Conservation (phyloP, 1,140 invertebrate genomes). For the Penaeus japonicus region DNA sequence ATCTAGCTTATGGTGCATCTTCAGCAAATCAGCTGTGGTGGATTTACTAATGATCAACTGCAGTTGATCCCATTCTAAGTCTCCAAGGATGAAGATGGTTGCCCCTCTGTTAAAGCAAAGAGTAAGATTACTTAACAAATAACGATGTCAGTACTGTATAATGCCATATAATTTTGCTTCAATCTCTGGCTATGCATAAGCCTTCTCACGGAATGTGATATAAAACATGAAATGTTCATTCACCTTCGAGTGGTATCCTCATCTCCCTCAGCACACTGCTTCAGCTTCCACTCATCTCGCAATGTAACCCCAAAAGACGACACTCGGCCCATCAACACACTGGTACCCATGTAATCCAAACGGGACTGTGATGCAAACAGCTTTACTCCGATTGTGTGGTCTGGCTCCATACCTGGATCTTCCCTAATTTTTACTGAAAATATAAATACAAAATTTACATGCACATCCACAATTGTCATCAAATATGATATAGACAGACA, state of each 20-base stretch:
- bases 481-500: background rate
- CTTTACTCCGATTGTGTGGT: conserved; percentile 85
- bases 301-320: conserved; percentile 80
- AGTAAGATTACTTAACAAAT: background rate
- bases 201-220: background rate
- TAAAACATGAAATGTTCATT: background rate
- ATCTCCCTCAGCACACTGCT: conserved; percentile 61
- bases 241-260: conserved; percentile 59
- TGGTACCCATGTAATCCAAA: conserved; percentile 95
- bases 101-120: conserved; percentile 73
- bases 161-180: too few species aligned
- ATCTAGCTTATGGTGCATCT: conserved; percentile 95
- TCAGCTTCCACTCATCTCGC: conserved; percentile 83
- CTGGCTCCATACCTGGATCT: conserved; percentile 86
- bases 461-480: too few species aligned
- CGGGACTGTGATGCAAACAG: conserved; percentile 86
- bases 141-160: background rate
- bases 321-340: conserved; percentile 87
- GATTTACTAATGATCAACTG: conserved; percentile 96
- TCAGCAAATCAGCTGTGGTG: conserved; percentile 93
- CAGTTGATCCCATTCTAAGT: conserved; percentile 92
- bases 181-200: too few species aligned
- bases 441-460: background rate
- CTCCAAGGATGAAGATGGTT: conserved; percentile 91
- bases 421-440: conserved; percentile 82